Conservation (phyloP, 2,113 vertebrate species). For the Camelus dromedarius region DNA sequence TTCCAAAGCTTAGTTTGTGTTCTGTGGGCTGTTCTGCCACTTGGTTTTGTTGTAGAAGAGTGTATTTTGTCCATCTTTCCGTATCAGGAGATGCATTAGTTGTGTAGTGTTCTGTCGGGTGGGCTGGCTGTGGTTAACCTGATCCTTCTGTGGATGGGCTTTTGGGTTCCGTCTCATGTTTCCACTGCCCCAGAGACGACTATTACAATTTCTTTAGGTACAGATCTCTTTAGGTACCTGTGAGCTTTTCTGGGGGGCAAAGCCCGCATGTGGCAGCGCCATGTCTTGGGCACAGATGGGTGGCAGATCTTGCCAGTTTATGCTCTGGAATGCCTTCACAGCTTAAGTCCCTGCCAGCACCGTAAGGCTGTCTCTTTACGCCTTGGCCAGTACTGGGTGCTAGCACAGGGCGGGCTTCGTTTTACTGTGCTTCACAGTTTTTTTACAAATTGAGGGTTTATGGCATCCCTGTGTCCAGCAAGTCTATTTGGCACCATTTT, state of each 20-base stretch:
- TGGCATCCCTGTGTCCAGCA: no score
- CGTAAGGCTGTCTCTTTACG: accelerated
- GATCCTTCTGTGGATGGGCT: accelerated
- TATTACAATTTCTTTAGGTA: accelerated
- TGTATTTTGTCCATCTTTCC: accelerated
- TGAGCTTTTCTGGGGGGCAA: not conserved
- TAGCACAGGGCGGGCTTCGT: no score
- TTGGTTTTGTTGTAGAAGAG: accelerated
- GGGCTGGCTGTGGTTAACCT: not conserved
- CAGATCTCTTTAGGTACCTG: accelerated
- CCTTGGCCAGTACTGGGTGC: not conserved
- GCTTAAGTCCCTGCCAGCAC: accelerated
- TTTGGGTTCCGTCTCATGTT: not conserved
- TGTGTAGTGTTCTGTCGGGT: accelerated
- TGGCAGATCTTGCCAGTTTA: not conserved
- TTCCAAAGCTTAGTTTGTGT: no score
- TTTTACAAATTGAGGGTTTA: no score
- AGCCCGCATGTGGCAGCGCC: accelerated
- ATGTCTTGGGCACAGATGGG: not conserved
- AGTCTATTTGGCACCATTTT: no score
- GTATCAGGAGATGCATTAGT: accelerated
- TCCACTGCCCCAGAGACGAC: no score
- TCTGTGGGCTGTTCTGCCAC: accelerated
- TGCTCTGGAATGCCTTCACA: no score
- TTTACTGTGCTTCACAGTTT: no score